phyloP scores from a whole-genome alignment of 2,113 vertebrate genomes.

The Vombatus ursinus region DNA sequence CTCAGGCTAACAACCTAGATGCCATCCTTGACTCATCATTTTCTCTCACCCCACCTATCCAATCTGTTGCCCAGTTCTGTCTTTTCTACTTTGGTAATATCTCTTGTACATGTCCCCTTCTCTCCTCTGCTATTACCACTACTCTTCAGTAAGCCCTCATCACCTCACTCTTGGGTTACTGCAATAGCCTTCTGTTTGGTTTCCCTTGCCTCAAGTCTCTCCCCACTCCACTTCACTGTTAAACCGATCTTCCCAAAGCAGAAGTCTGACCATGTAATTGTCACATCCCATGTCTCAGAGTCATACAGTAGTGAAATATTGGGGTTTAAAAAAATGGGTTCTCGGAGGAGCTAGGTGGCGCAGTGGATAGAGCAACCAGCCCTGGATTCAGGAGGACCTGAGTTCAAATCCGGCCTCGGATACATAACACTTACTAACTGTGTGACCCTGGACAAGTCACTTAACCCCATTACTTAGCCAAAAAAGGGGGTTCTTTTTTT shows the following conservation, averaged over 20 bases:
- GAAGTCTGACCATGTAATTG: neutral
- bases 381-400: too few species aligned
- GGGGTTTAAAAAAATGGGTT: too few species aligned
- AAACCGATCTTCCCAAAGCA: neutral
- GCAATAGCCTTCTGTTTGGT: neutral
- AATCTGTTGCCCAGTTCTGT: neutral
- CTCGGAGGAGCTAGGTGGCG: too few species aligned
- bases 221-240: neutral
- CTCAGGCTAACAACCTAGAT: neutral
- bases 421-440: too few species aligned
- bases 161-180: neutral
- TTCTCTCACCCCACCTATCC: neutral
- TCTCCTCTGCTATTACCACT: neutral
- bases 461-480: too few species aligned
- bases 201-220: neutral
- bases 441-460: too few species aligned
- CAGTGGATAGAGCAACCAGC: too few species aligned
- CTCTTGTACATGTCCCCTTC: neutral
- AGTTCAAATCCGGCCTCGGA: too few species aligned
- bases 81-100: neutral
- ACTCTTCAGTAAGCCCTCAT: neutral
- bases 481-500: too few species aligned
- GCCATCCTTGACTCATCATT: neutral
- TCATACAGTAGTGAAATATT: too few species aligned
- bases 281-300: too few species aligned